Conservation (phyloP, 2,113 vertebrate genomes). For the Caloenas nicobarica region DNA sequence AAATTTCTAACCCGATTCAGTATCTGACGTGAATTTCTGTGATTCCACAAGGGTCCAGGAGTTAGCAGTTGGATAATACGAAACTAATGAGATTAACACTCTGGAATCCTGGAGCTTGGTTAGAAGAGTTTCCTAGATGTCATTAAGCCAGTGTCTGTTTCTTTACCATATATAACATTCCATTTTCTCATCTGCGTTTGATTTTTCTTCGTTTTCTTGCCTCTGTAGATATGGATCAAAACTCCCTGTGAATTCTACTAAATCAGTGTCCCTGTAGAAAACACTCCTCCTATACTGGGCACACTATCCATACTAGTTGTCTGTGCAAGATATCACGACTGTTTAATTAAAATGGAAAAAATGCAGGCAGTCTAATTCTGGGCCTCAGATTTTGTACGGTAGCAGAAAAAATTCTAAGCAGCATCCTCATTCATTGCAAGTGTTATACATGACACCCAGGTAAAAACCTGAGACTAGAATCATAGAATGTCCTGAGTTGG, state of each 20-base stretch:
- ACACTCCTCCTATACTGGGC: background rate
- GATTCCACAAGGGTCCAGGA: background rate
- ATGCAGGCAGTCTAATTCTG: background rate
- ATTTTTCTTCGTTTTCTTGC: conserved; percentile 33
- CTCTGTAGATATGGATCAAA: background rate
- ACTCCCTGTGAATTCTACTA: background rate
- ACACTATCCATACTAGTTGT: background rate
- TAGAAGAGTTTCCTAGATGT: conserved; percentile 23
- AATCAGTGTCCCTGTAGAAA: background rate
- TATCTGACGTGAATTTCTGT: background rate
- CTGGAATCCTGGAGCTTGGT: conserved; percentile 2
- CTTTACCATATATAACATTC: conserved; percentile 19
- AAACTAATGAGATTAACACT: conserved; percentile 42
- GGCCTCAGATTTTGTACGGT: background rate
- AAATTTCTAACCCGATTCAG: background rate
- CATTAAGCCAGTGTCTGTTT: background rate
- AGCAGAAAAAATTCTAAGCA: background rate
- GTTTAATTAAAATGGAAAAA: conserved; percentile 20
- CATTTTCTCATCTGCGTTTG: conserved; percentile 38
- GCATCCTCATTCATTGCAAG: background rate
- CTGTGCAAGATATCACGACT: background rate
- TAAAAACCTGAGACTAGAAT: background rate
- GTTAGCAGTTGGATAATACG: background rate
- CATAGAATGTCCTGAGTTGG: too few species aligned
- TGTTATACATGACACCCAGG: background rate